phyloP scores from a whole-genome alignment of 2,888 invertebrate species.

The Tachina grossa region DNA sequence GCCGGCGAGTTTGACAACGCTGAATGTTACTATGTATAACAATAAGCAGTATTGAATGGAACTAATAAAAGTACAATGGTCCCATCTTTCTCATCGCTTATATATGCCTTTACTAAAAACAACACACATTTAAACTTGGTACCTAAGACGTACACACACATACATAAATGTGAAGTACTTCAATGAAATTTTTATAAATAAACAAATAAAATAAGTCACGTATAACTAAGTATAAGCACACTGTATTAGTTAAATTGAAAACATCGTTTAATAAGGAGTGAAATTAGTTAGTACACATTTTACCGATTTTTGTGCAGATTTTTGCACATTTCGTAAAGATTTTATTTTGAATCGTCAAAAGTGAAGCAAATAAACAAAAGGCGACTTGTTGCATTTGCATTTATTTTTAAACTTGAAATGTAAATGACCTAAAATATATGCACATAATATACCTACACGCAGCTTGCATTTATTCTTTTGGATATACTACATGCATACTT shows the following conservation, averaged over 20 bases:
- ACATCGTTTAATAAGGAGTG: constrained; percentile 33
- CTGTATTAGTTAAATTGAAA: constrained; percentile 37
- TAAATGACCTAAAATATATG: constrained; percentile 45
- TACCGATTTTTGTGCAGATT: not conserved
- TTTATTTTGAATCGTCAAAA: not conserved
- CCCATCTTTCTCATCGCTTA: no score
- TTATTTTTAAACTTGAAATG: constrained; percentile 37
- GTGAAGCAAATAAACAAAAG: constrained; percentile 20
- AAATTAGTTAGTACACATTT: not conserved
- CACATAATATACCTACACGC: not conserved
- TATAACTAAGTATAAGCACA: constrained; percentile 9
- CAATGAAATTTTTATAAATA: constrained; percentile 27
- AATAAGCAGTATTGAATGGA: no score
- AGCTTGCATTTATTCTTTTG: not conserved
- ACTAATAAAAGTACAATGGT: no score
- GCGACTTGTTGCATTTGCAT: constrained; percentile 27
- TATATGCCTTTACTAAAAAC: not conserved
- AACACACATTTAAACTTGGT: no score
- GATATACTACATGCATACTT: not conserved
- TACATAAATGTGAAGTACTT: not conserved
- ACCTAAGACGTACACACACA: no score
- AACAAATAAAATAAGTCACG: constrained; percentile 44
- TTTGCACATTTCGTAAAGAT: not conserved
- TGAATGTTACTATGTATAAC: no score
- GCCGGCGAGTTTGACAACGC: no score